These are phyloP conservation scores for Tenthredo distinguenda DNA, from an alignment of 2,888 invertebrate species.

Conservation along the genomic window DNA sequence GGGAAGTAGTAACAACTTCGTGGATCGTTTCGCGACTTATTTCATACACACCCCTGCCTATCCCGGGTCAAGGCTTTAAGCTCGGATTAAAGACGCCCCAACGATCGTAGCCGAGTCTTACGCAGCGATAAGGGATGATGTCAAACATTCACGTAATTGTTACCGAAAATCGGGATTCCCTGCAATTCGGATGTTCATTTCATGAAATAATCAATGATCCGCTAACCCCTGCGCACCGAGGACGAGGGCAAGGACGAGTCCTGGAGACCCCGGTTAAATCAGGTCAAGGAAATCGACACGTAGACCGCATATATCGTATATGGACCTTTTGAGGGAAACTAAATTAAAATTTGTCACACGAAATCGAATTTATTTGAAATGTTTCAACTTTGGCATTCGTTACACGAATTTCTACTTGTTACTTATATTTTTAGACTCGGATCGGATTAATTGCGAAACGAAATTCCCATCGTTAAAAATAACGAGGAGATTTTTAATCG, in stretches of 20 bases:
- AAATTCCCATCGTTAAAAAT: slow-evolving; percentile 3
- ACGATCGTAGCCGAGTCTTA: neutral
- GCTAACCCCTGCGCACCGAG: neutral
- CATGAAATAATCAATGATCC: neutral
- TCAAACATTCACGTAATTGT: neutral
- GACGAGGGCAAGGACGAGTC: slow-evolving; percentile 10
- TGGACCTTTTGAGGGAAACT: neutral
- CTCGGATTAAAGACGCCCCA: neutral
- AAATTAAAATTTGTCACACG: neutral
- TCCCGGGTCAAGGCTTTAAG: neutral
- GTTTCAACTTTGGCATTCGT: neutral
- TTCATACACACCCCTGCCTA: neutral
- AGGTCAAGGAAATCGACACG: neutral
- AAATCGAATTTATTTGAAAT: neutral
- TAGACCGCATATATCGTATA: no score
- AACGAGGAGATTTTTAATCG: neutral
- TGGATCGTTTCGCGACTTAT: neutral
- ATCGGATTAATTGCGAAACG: neutral
- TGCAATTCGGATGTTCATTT: neutral
- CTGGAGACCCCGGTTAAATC: neutral
- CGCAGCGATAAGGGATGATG: neutral
- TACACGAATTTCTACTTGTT: no score
- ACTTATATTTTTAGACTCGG: neutral
- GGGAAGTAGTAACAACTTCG: neutral
- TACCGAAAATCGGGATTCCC: neutral